Evolutionary conservation across 2,797 vertebrate species (phyloP), one percentile per base, ranked within the genome.

Genomic region (Clarias laeviceps): DNA sequence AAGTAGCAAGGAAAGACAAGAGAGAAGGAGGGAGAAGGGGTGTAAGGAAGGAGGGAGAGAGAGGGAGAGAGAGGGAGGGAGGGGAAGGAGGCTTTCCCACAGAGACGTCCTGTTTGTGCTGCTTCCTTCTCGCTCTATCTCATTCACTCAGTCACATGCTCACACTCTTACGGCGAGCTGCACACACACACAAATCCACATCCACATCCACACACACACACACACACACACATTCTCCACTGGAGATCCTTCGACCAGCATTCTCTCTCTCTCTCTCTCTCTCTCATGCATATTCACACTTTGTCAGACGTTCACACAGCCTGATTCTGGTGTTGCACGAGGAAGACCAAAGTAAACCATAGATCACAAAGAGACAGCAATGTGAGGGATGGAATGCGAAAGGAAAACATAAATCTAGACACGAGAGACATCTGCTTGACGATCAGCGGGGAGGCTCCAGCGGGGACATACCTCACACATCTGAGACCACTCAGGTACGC

Each of bases 21-120:
- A 56, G 18, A 45, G 40, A 76, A 12, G 82, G 72, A 50, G 62
- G 40, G 59, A 45, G 12, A 8, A 34, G 32, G 72, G 74, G 5
- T 40, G 37, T 1, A 6, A 83, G 85, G 78, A 57, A 72, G 84
- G 57, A 56, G 18, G 59, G 37, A 34, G 57, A 40, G 65, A 50
- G 50, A 68, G 24, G 79, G 57, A 15, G 66, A 24, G 57, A 20
- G 59, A 69, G 62, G 84, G 56, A 4, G 29, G 66, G 72, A 74
- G 6, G 40, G 45, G 45, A 45, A 83, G 85, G 80, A 59, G 74
- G 84, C 89, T 79, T 89, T 90, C 91, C 90, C 90, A 79, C 34
- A 77, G 88, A 88, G 90, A 82, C 83, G 84, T 85, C 82, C 89
- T 91, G 90, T 90, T 88, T 91, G 88, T 87, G 85, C 78, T 76